Percentiles rank a stretch among this genome's conserved stretches.
These are phyloP conservation scores for Adelphocoris suturalis DNA, from an alignment of 2,888 invertebrate species.

Conservation along the genomic window DNA sequence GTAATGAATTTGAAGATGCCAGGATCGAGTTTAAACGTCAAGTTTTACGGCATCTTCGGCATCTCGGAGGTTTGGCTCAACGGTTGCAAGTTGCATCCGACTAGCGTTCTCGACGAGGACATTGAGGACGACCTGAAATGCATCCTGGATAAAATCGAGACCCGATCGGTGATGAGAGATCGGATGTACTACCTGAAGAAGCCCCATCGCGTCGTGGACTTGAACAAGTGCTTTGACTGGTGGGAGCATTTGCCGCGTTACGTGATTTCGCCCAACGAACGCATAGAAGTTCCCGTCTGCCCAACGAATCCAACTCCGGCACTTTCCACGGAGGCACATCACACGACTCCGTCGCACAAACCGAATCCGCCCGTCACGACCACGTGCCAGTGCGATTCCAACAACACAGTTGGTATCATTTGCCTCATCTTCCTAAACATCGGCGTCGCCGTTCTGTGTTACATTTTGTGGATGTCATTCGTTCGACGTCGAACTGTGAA, in stretches of 20 bases:
- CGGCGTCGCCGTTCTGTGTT: conserved; percentile 5
- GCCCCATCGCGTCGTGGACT: conserved; percentile 47
- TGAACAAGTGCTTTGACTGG: conserved; percentile 63
- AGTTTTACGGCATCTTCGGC: conserved; percentile 52
- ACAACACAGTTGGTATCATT: neutral
- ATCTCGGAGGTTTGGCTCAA: conserved; percentile 47
- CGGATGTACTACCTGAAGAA: conserved; percentile 28
- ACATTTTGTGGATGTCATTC: conserved; percentile 56
- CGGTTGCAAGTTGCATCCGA: neutral
- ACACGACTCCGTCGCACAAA: neutral
- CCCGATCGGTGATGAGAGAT: neutral
- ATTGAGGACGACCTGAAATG: conserved; percentile 45
- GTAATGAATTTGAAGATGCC: neutral
- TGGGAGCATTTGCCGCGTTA: conserved; percentile 50
- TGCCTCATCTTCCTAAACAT: conserved; percentile 30
- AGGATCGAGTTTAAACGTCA: neutral
- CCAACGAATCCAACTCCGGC: neutral
- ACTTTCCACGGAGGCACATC: neutral
- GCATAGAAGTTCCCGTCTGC: neutral
- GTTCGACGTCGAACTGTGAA: conserved; percentile 32
- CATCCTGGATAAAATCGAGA: neutral
- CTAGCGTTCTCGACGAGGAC: conserved; percentile 20
- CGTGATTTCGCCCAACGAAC: neutral
- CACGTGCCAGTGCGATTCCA: conserved; percentile 40
- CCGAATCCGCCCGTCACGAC: conserved; percentile 13